phyloP scores from a whole-genome alignment of 2,797 vertebrate species.

The Artibeus lituratus region DNA sequence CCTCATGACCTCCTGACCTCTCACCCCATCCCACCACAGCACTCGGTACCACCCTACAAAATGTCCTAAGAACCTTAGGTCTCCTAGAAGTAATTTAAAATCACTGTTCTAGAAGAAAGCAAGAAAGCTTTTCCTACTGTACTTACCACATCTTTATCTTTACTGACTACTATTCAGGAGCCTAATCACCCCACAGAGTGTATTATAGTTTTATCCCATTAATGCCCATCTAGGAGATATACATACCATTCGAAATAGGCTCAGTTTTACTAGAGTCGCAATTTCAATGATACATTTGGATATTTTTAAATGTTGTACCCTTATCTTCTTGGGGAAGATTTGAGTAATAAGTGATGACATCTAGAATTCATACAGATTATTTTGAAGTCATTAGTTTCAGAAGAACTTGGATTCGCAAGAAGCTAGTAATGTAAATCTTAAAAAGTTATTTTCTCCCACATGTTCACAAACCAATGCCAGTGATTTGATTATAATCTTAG shows the following conservation, averaged over 20 bases:
- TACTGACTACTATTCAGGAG: slow-evolving; percentile 17
- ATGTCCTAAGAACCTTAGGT: not conserved
- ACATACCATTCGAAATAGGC: slow-evolving; percentile 14
- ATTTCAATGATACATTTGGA: slow-evolving; percentile 45
- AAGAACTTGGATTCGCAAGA: slow-evolving; percentile 51
- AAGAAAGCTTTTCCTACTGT: not conserved
- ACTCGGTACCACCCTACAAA: rapidly evolving
- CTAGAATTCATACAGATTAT: slow-evolving; percentile 65
- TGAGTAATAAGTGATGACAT: slow-evolving; percentile 66
- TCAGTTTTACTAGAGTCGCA: slow-evolving; percentile 20
- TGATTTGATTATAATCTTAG: not conserved
- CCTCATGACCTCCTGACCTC: not conserved
- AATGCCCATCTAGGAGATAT: not conserved
- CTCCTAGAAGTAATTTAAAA: not conserved
- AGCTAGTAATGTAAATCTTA: slow-evolving; percentile 49
- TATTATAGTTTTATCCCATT: not conserved
- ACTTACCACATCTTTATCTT: not conserved
- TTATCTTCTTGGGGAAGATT: slow-evolving; percentile 48
- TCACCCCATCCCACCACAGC: not conserved
- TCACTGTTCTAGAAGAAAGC: not conserved
- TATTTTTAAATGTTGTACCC: slow-evolving; percentile 44
- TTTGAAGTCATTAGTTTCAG: slow-evolving; percentile 58
- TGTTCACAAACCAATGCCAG: slow-evolving; percentile 54
- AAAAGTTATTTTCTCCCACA: slow-evolving; percentile 49
- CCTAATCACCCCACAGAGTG: not conserved